Conservation (phyloP, 2,797 vertebrate species). For the Aphelocoma californica region DNA sequence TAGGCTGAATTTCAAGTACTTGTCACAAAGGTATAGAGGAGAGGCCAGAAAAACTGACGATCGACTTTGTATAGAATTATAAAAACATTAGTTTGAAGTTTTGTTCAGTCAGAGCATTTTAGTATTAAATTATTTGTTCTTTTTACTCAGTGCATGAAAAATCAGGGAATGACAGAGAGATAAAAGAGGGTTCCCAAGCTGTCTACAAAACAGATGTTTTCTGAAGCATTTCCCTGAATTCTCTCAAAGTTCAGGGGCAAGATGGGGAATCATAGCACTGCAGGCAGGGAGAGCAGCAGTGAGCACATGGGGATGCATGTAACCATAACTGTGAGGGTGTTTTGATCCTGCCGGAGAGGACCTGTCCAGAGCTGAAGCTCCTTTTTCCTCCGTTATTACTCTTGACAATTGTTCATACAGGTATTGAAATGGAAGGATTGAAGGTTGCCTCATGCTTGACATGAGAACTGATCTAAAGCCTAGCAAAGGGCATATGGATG, state of each 20-base stretch:
- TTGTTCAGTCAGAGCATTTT: neutral
- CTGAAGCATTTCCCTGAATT: neutral
- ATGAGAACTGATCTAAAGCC: neutral
- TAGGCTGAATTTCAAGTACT: neutral
- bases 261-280: fast-evolving
- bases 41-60: neutral
- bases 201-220: neutral
- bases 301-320: neutral
- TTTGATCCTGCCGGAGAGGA: neutral
- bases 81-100: neutral
- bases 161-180: neutral
- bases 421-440: neutral
- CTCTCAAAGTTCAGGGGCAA: neutral
- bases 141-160: neutral
- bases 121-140: neutral
- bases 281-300: neutral
- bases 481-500: neutral
- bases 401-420: neutral
- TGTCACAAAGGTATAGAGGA: neutral
- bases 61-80: neutral
- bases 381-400: neutral
- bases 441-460: fast-evolving
- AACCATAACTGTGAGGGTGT: fast-evolving
- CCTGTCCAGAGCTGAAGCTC: neutral
- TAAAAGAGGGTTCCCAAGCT: neutral